Conservation (phyloP, 1,140 invertebrate species). For the Brachionus calyciflorus region DNA sequence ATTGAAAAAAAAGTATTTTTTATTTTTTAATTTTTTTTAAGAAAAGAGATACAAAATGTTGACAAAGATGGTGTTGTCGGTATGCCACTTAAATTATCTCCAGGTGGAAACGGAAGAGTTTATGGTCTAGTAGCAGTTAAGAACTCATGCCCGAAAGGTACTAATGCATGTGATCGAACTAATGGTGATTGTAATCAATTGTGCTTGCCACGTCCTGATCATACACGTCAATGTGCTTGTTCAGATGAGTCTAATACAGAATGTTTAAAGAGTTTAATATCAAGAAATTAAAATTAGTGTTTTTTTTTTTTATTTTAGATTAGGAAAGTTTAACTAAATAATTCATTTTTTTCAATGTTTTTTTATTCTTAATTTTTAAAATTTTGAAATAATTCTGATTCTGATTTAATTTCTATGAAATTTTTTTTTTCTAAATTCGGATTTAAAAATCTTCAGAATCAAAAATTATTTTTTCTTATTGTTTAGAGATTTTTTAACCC, state of each 20-base stretch:
- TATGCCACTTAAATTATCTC: not conserved
- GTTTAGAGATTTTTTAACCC: too few species aligned
- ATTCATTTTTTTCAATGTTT: too few species aligned
- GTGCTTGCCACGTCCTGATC: constrained; percentile 32
- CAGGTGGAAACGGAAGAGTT: constrained; percentile 39
- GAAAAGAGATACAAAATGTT: constrained; percentile 33
- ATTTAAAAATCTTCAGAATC: too few species aligned
- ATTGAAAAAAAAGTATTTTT: not conserved
- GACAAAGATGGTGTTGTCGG: constrained; percentile 32
- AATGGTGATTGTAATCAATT: constrained; percentile 45
- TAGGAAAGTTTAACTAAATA: not conserved
- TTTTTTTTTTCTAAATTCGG: too few species aligned
- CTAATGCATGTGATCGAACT: constrained; percentile 27
- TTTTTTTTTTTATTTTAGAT: not conserved
- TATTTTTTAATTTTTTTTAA: not conserved
- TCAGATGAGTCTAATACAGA: constrained; percentile 36
- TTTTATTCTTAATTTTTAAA: too few species aligned
- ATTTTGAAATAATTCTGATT: too few species aligned
- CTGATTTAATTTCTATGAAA: too few species aligned
- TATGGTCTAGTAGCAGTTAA: constrained; percentile 42
- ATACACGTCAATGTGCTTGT: constrained; percentile 43
- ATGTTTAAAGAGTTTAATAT: constrained; percentile 42
- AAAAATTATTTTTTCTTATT: too few species aligned
- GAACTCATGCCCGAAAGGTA: constrained; percentile 44
- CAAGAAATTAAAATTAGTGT: not conserved